Percentiles rank a stretch among this genome's conserved stretches.
Evolutionary conservation across 2,113 vertebrate species (phyloP).

Genomic region (Sturnus vulgaris): DNA sequence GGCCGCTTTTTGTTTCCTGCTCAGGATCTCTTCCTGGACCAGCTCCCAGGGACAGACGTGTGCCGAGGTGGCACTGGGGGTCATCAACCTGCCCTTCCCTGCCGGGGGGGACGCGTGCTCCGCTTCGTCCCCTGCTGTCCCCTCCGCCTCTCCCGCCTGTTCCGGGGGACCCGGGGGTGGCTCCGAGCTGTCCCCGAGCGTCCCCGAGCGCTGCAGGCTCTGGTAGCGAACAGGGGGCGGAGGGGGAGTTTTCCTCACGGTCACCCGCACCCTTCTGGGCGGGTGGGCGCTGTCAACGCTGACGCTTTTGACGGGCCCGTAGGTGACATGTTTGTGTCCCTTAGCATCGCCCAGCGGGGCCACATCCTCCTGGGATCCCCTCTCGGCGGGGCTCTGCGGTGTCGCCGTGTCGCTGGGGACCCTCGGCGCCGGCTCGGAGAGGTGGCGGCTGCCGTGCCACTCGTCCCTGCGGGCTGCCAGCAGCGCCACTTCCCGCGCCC

Average conservation of each 20-base stretch:
- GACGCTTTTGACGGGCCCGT: conserved; percentile 69
- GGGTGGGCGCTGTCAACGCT: conserved; percentile 34
- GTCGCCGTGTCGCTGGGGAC: not conserved
- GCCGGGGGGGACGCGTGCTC: fast-evolving
- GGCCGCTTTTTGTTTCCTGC: not conserved
- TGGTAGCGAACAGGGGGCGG: conserved; percentile 51
- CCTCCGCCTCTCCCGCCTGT: not conserved
- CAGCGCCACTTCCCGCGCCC: conserved; percentile 57
- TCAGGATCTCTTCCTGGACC: conserved; percentile 13
- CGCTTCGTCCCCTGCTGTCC: not conserved
- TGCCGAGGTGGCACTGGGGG: not conserved
- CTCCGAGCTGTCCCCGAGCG: not conserved
- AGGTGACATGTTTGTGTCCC: conserved; percentile 77
- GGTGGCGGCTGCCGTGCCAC: no score
- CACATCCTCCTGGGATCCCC: conserved; percentile 49
- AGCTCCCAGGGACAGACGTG: conserved; percentile 61
- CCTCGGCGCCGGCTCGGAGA: fast-evolving
- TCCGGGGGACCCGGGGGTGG: fast-evolving
- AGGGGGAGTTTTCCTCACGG: not conserved
- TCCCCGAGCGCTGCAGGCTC: not conserved
- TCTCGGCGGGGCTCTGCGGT: not conserved
- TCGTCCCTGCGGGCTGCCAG: conserved; percentile 60
- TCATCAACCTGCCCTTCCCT: not conserved
- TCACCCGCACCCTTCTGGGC: not conserved
- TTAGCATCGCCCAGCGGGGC: not conserved